These are phyloP conservation scores for Ctenodactylus gundi DNA, from an alignment of 2,113 vertebrate genomes.

Conservation along the genomic window DNA sequence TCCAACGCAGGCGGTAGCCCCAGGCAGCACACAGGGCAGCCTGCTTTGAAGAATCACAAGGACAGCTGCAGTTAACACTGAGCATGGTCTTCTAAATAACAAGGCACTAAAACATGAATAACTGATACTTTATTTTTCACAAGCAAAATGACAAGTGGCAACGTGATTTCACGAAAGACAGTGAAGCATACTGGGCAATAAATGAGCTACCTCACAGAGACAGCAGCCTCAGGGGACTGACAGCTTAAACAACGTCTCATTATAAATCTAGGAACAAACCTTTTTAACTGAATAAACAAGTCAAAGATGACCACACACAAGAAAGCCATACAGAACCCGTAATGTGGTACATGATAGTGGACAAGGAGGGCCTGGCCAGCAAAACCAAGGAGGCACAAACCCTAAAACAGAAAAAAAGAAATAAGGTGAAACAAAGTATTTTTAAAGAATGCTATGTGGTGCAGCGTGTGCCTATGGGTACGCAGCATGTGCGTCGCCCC, in stretches of 20 bases:
- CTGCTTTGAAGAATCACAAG: conserved; percentile 8
- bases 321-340: conserved; percentile 21
- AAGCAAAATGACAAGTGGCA: conserved; percentile 49
- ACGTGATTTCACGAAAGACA: conserved; percentile 55
- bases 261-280: conserved; percentile 53
- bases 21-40: neutral
- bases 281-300: conserved; percentile 29
- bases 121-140: conserved; percentile 68
- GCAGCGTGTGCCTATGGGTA: neutral
- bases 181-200: neutral
- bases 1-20: neutral
- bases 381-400: conserved; percentile 27
- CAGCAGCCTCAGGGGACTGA: conserved; percentile 14
- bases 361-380: conserved; percentile 29
- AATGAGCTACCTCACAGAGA: conserved; percentile 60
- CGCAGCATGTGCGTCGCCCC: neutral
- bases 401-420: conserved; percentile 60
- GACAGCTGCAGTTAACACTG: conserved; percentile 1
- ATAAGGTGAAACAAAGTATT: neutral
- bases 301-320: conserved; percentile 11
- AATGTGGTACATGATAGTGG: neutral
- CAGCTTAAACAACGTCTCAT: conserved; percentile 51
- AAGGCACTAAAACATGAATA: conserved; percentile 40
- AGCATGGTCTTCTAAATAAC: conserved; percentile 30
- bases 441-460: neutral